Conservation (phyloP, 2,113 vertebrate genomes). For the Hypocryptadius cinnamomeus region DNA sequence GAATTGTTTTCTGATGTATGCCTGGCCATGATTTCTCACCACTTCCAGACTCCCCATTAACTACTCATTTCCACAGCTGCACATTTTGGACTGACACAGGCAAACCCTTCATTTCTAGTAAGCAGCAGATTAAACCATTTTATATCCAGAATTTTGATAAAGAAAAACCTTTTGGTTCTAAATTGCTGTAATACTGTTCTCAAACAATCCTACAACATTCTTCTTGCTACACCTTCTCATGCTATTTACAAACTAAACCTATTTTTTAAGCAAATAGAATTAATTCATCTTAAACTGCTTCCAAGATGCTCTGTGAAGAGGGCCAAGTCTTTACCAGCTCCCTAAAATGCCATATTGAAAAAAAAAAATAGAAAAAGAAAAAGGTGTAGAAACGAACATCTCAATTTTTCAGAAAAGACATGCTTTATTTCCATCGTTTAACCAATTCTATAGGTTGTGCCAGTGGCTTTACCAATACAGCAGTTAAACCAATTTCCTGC, state of each 20-base stretch:
- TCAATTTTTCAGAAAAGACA: neutral
- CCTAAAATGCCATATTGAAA: neutral
- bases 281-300: neutral
- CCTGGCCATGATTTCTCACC: neutral
- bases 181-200: neutral
- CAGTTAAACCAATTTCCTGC: neutral
- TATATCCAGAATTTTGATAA: neutral
- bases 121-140: neutral
- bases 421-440: neutral
- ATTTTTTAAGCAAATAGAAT: neutral
- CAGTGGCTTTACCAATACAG: neutral
- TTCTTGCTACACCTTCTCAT: neutral
- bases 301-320: neutral
- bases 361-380: neutral
- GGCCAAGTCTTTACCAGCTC: neutral
- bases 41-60: neutral
- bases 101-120: neutral
- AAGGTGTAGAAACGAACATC: neutral
- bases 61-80: neutral
- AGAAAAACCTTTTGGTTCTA: neutral
- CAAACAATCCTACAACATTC: neutral
- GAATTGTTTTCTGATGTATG: neutral
- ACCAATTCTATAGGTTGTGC: neutral
- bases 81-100: neutral
- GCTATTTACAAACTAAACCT: neutral